phyloP scores from a whole-genome alignment of 2,113 vertebrate genomes.

The Cinclus mexicanus region DNA sequence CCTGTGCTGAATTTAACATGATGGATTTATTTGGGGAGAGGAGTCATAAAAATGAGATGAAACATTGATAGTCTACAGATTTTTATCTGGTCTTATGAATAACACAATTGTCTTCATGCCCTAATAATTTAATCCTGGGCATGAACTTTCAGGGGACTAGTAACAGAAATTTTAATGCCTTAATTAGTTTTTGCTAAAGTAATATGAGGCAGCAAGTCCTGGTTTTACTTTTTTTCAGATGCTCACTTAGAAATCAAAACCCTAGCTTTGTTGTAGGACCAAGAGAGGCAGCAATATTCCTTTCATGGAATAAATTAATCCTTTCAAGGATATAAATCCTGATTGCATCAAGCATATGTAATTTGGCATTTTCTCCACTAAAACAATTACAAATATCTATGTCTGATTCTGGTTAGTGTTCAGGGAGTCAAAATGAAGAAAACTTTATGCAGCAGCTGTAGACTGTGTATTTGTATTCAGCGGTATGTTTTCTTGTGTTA shows the following conservation, averaged over 20 bases:
- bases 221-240: background rate
- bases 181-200: background rate
- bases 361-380: background rate
- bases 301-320: background rate
- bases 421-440: background rate
- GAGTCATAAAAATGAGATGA: conserved; percentile 27
- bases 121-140: conserved; percentile 15
- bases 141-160: background rate
- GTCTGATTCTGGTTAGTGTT: background rate
- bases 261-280: background rate
- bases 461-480: background rate
- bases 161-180: background rate
- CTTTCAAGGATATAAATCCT: background rate
- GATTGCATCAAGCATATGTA: background rate
- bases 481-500: background rate
- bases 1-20: background rate
- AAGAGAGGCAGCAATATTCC: background rate
- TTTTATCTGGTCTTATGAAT: background rate
- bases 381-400: background rate
- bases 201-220: background rate
- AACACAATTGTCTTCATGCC: background rate
- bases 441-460: background rate
- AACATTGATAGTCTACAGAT: background rate
- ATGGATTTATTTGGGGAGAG: background rate
- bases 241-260: background rate